Evolutionary conservation across 2,888 invertebrate genomes (phyloP).

Genomic region (Chrysodeixis includens): DNA sequence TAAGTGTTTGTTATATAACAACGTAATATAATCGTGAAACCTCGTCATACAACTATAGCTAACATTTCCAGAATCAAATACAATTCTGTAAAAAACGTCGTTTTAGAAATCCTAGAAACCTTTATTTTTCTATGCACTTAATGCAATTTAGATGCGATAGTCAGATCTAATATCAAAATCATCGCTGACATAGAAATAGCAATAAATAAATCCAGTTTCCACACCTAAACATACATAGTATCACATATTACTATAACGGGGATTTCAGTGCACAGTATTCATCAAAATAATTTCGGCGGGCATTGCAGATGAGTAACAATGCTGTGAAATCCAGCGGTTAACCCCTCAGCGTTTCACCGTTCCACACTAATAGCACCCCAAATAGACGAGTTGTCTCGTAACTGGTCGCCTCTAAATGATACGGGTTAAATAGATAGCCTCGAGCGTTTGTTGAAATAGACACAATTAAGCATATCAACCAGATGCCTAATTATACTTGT

Average conservation of each 20-base stretch:
- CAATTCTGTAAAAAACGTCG: too few relatives aligned
- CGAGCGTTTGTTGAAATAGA: conserved; percentile 1
- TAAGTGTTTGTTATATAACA: too few relatives aligned
- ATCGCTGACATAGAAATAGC: too few relatives aligned
- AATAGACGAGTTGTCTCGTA: conserved; percentile 6
- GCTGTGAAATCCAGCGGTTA: neutral
- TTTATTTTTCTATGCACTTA: too few relatives aligned
- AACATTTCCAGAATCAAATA: too few relatives aligned
- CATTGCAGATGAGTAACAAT: neutral
- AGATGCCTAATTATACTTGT: neutral
- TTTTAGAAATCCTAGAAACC: too few relatives aligned
- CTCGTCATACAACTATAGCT: too few relatives aligned
- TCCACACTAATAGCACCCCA: conserved; percentile 1
- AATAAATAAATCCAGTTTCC: too few relatives aligned
- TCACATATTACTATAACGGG: neutral
- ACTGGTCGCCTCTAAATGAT: conserved; percentile 3
- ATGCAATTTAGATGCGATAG: too few relatives aligned
- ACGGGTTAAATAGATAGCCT: neutral
- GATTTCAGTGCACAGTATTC: neutral
- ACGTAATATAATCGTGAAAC: too few relatives aligned
- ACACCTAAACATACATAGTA: neutral
- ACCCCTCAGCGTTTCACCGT: neutral
- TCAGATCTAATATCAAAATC: too few relatives aligned
- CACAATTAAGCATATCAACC: conserved; percentile 1
- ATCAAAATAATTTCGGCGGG: neutral